Evolutionary conservation across 2,888 invertebrate genomes (phyloP).

Genomic region (Shargacucullia verbasci): DNA sequence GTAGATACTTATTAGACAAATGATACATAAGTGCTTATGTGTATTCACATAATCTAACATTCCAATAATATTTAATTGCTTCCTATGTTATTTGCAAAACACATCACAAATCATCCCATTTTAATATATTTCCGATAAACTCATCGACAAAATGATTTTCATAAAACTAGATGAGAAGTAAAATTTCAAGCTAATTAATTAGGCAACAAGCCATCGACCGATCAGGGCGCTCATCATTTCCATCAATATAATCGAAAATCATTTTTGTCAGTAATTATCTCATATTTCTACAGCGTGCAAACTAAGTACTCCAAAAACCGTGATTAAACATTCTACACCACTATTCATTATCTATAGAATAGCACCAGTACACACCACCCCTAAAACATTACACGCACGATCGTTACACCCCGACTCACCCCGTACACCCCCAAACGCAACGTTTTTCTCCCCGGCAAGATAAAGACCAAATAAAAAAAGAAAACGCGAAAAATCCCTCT

Average conservation of each 20-base stretch:
- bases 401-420: conserved; percentile 67
- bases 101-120: conserved; percentile 37
- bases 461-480: conserved; percentile 89
- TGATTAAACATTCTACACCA: conserved; percentile 87
- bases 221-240: conserved; percentile 67
- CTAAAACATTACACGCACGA: conserved; percentile 86
- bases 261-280: conserved; percentile 84
- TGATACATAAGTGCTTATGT: not conserved
- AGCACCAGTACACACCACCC: conserved; percentile 69
- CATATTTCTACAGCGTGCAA: conserved; percentile 76
- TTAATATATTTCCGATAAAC: conserved; percentile 37
- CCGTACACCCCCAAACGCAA: conserved; percentile 77
- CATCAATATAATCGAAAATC: conserved; percentile 77
- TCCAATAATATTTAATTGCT: conserved; percentile 20
- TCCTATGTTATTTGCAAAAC: conserved; percentile 24
- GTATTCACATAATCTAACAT: conserved; percentile 12
- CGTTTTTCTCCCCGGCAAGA: conserved; percentile 86
- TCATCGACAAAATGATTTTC: conserved; percentile 41
- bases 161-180: conserved; percentile 54
- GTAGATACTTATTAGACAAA: no score
- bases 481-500: conserved; percentile 86
- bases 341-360: conserved; percentile 85
- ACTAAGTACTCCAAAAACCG: conserved; percentile 85
- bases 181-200: conserved; percentile 59
- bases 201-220: conserved; percentile 42